These are phyloP conservation scores for Coregonus clupeaformis DNA, from an alignment of 2,113 vertebrate genomes.

Conservation along the genomic window DNA sequence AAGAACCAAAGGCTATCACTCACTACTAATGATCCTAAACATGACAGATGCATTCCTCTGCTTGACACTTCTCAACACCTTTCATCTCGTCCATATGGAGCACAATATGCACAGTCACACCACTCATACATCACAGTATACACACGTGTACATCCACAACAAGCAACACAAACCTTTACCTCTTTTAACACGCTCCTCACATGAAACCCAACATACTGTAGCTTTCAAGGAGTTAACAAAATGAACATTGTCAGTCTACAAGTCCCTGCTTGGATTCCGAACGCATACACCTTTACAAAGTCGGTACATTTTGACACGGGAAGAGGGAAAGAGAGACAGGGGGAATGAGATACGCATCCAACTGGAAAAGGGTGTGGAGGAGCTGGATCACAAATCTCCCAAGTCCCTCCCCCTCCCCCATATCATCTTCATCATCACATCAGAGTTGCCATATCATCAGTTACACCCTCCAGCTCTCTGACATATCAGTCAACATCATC, in stretches of 20 bases:
- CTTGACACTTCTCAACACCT: slow-evolving; percentile 19
- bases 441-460: background rate
- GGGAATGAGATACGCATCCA: background rate
- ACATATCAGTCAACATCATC: slow-evolving; percentile 53
- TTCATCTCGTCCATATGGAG: background rate
- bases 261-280: background rate
- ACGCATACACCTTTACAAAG: slow-evolving; percentile 4
- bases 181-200: too few relatives aligned
- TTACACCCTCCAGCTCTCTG: slow-evolving; percentile 45
- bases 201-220: background rate
- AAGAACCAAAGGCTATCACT: slow-evolving; percentile 37
- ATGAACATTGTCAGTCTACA: background rate
- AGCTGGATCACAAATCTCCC: background rate
- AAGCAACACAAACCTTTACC: background rate
- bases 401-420: too few relatives aligned
- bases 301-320: background rate
- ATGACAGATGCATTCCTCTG: slow-evolving; percentile 28
- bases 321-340: background rate
- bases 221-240: background rate
- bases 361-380: background rate
- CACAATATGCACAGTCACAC: background rate
- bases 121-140: slow-evolving; percentile 1
- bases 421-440: too few relatives aligned
- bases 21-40: slow-evolving; percentile 51
- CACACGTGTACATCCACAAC: background rate